phyloP scores from a whole-genome alignment of 2,113 vertebrate species.

The Channa argus region DNA sequence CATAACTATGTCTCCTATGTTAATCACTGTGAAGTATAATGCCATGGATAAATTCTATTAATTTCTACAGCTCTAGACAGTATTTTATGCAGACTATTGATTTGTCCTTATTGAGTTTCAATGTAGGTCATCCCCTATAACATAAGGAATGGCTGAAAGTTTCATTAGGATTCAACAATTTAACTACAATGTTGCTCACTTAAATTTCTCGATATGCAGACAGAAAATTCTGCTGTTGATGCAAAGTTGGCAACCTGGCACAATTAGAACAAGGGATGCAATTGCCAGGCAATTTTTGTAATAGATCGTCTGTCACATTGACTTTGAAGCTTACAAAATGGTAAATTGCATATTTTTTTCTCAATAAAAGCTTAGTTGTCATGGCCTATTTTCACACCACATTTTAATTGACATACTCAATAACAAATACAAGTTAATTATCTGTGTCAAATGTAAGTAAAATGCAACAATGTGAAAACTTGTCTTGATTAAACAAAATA shows the following conservation, averaged over 20 bases:
- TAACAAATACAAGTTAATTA: not conserved
- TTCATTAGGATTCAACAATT: not conserved
- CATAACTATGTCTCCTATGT: slow-evolving; percentile 13
- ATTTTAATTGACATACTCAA: not conserved
- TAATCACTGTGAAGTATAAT: slow-evolving; percentile 7
- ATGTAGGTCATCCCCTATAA: slow-evolving; percentile 12
- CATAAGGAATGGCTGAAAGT: not conserved
- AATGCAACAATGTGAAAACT: not conserved
- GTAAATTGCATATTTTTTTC: slow-evolving; percentile 8
- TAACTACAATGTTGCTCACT: slow-evolving; percentile 10
- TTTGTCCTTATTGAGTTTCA: slow-evolving; percentile 10
- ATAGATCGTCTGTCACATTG: slow-evolving; percentile 39
- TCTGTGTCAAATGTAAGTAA: not conserved
- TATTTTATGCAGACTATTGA: not conserved
- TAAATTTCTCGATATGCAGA: slow-evolving; percentile 30
- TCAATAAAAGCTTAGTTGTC: slow-evolving; percentile 1
- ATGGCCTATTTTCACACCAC: slow-evolving; percentile 4
- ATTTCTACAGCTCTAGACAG: not conserved
- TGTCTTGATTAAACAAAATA: not conserved
- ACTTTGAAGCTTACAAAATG: slow-evolving; percentile 29
- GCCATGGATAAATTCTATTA: not conserved
- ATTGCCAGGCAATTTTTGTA: slow-evolving; percentile 47
- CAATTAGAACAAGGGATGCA: slow-evolving; percentile 31
- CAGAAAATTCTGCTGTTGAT: slow-evolving; percentile 49
- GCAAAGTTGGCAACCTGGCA: slow-evolving; percentile 47